A percentile compares a stretch with the other conserved stretches of the same genome.
These are phyloP conservation scores for Falco novaeseelandiae DNA, from an alignment of 2,797 vertebrate species.

Conservation along the genomic window DNA sequence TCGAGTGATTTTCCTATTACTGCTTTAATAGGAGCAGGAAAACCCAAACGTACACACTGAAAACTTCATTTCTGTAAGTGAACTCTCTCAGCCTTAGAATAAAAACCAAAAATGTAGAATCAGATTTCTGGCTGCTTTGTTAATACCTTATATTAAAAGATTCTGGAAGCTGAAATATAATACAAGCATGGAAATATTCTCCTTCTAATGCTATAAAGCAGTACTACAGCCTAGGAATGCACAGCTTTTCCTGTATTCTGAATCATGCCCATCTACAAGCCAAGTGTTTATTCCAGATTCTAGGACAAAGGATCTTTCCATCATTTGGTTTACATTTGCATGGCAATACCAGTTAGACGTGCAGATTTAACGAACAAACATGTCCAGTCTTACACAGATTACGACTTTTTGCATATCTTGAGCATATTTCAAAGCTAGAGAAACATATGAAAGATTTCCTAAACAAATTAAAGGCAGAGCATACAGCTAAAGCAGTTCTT, in stretches of 20 bases:
- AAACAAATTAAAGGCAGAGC: slow-evolving; percentile 47
- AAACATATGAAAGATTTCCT: slow-evolving; percentile 23
- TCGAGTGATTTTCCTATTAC: background rate
- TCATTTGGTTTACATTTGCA: slow-evolving; percentile 37
- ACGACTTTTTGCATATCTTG: slow-evolving; percentile 47
- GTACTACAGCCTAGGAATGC: background rate
- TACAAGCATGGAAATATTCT: background rate
- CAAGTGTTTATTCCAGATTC: slow-evolving; percentile 40
- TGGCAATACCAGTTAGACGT: slow-evolving; percentile 31
- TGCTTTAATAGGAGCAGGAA: slow-evolving; percentile 4
- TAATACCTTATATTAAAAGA: background rate
- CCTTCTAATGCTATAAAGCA: background rate
- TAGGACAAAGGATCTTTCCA: slow-evolving; percentile 34
- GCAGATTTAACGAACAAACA: slow-evolving; percentile 33
- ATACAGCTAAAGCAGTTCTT: slow-evolving; percentile 41
- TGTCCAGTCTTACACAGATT: slow-evolving; percentile 39
- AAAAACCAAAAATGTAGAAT: background rate
- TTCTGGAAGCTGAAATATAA: slow-evolving; percentile 2
- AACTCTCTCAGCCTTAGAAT: background rate
- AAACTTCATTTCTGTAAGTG: background rate
- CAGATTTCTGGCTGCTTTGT: background rate
- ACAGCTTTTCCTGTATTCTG: background rate
- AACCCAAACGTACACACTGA: background rate
- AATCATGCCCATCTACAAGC: slow-evolving; percentile 16
- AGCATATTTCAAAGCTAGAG: slow-evolving; percentile 34